These are phyloP conservation scores for Clupea harengus DNA, from an alignment of 2,113 vertebrate genomes.

Conservation along the genomic window DNA sequence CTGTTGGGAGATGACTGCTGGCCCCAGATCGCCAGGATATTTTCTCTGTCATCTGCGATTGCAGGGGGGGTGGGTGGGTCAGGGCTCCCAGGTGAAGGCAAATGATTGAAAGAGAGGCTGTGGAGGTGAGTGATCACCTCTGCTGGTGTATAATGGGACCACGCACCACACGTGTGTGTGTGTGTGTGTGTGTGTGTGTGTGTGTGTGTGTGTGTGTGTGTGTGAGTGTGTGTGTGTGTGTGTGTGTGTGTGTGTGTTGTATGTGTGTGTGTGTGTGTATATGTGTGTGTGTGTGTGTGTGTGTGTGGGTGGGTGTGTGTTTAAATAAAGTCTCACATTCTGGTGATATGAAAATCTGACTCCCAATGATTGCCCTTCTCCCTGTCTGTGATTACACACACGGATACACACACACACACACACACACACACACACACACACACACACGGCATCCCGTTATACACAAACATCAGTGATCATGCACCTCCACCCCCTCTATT, in stretches of 20 bases:
- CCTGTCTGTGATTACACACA: slow-evolving; percentile 22
- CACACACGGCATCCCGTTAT: not conserved
- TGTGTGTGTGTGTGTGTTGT: not conserved
- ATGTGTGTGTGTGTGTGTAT: not conserved
- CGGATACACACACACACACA: not conserved
- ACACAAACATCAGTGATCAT: not conserved
- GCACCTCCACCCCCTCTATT: not conserved
- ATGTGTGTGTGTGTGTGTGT: not conserved
- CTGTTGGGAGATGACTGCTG: no score
- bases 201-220: slow-evolving; percentile 29
- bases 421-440: not conserved
- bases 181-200: slow-evolving; percentile 32
- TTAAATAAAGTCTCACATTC: slow-evolving; percentile 71
- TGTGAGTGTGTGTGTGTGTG: slow-evolving; percentile 18
- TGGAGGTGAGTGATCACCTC: not conserved
- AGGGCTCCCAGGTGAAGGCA: not conserved
- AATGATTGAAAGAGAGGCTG: not conserved
- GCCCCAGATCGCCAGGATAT: not conserved
- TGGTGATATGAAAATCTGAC: slow-evolving; percentile 76
- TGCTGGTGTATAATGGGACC: slow-evolving; percentile 27
- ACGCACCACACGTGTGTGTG: slow-evolving; percentile 18
- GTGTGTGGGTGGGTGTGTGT: slow-evolving; percentile 16
- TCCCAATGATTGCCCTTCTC: slow-evolving; percentile 67
- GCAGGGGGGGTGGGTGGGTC: not conserved
- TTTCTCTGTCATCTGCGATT: not conserved